Percentiles rank a stretch among this genome's conserved stretches.
Evolutionary conservation across 1,140 invertebrate species (phyloP).

Genomic region (Nylanderia fulva): DNA sequence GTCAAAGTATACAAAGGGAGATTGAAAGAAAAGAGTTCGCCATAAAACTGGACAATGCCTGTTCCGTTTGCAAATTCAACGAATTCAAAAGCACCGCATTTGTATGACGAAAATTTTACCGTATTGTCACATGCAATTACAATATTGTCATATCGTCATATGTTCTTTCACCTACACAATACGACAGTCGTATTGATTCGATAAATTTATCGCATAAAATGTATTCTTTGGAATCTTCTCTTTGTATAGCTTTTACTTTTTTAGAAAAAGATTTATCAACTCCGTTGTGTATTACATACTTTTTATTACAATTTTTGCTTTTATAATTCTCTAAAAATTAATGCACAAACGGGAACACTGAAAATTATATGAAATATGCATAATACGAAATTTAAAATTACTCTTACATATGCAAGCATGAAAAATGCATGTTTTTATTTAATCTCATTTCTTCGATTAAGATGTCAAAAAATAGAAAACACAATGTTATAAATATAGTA

Average conservation of each 20-base stretch:
- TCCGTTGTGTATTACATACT: no score
- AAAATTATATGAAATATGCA: background rate
- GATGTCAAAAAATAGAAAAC: background rate
- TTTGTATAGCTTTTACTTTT: background rate
- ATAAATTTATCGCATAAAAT: background rate
- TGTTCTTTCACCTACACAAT: background rate
- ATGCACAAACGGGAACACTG: background rate
- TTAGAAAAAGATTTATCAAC: background rate
- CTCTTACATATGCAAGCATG: background rate
- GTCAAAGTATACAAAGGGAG: conserved; percentile 17
- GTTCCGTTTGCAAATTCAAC: conserved; percentile 11
- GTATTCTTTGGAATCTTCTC: background rate
- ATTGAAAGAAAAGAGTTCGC: conserved; percentile 16
- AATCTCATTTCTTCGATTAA: background rate
- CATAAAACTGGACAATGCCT: conserved; percentile 10
- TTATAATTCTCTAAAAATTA: background rate
- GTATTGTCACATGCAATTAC: conserved; percentile 3
- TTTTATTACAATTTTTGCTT: background rate
- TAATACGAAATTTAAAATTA: background rate
- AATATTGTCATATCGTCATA: background rate
- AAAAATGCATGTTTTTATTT: background rate
- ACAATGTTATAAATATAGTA: background rate
- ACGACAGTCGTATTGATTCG: background rate
- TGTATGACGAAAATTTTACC: conserved; percentile 14
- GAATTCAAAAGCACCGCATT: conserved; percentile 20